Percentiles rank a stretch among this genome's conserved stretches.
Evolutionary conservation across 2,888 invertebrate genomes (phyloP).

Genomic region (Tethea ocularis): DNA sequence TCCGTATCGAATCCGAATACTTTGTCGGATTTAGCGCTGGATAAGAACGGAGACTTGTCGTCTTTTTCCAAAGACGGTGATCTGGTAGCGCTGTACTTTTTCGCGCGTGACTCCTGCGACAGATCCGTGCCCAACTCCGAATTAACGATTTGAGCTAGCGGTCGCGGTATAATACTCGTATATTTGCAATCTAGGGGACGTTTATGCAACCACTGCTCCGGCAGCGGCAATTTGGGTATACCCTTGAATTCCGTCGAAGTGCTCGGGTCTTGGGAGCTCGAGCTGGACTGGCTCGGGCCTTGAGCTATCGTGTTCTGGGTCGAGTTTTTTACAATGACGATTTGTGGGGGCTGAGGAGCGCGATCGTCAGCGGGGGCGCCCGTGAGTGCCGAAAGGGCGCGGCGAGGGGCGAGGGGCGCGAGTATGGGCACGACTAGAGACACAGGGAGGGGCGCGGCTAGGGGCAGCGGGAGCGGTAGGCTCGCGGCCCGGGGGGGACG

Average conservation of each 20-base stretch:
- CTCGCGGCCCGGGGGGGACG: slow-evolving; percentile 32
- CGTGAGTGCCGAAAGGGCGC: slow-evolving; percentile 37
- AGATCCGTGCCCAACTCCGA: slow-evolving; percentile 65
- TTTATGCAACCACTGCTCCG: slow-evolving; percentile 77
- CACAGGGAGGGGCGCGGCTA: slow-evolving; percentile 25
- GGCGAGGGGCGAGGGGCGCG: slow-evolving; percentile 31
- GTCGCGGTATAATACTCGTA: slow-evolving; percentile 64
- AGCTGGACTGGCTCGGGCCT: slow-evolving; percentile 23
- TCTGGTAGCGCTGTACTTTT: slow-evolving; percentile 73
- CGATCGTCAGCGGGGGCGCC: slow-evolving; percentile 38
- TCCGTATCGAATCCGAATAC: slow-evolving; percentile 74
- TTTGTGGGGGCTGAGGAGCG: slow-evolving; percentile 36
- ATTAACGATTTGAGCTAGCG: slow-evolving; percentile 62
- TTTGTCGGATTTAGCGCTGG: slow-evolving; percentile 58
- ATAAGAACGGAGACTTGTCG: slow-evolving; percentile 74
- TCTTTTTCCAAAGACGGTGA: slow-evolving; percentile 81
- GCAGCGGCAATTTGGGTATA: slow-evolving; percentile 67
- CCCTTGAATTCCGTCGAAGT: slow-evolving; percentile 44
- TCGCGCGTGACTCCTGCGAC: slow-evolving; percentile 60
- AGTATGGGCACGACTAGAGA: slow-evolving; percentile 19
- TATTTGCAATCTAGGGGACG: slow-evolving; percentile 71
- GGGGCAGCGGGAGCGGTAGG: slow-evolving; percentile 15
- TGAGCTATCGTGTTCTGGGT: slow-evolving; percentile 36
- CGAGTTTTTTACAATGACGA: slow-evolving; percentile 43
- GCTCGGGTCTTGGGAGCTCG: slow-evolving; percentile 15